Conservation (phyloP, 2,797 vertebrate genomes). For the Thunnus albacares region DNA sequence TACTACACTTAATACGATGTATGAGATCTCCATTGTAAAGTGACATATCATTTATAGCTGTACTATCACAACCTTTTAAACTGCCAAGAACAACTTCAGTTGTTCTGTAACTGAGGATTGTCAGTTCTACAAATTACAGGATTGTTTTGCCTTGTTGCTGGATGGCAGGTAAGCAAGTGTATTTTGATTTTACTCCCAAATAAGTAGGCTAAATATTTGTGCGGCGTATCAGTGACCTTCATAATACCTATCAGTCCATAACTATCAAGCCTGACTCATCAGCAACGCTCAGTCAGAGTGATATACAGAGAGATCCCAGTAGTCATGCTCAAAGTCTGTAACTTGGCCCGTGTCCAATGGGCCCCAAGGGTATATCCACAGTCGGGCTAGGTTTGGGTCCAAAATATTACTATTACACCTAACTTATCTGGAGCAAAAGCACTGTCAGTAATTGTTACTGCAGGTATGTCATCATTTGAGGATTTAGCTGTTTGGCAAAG, state of each 20-base stretch:
- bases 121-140: neutral
- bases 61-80: slow-evolving; percentile 12
- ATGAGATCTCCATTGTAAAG: slow-evolving; percentile 37
- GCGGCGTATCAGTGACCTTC: neutral
- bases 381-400: neutral
- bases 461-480: neutral
- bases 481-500: neutral
- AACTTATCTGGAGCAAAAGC: neutral
- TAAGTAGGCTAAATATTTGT: slow-evolving; percentile 6
- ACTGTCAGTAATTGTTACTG: neutral
- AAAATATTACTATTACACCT: neutral
- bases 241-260: slow-evolving; percentile 1
- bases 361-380: neutral
- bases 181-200: neutral
- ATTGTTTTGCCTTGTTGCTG: neutral
- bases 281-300: neutral
- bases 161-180: neutral
- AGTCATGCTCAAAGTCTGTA: neutral
- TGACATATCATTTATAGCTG: slow-evolving; percentile 30
- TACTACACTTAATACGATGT: slow-evolving; percentile 38
- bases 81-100: slow-evolving; percentile 11
- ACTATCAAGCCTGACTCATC: neutral
- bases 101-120: neutral
- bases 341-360: neutral
- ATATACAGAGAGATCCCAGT: neutral